Base-by-base conservation (phyloP, 2,888 invertebrate species). In the Galerucella calmariensis region DNA sequence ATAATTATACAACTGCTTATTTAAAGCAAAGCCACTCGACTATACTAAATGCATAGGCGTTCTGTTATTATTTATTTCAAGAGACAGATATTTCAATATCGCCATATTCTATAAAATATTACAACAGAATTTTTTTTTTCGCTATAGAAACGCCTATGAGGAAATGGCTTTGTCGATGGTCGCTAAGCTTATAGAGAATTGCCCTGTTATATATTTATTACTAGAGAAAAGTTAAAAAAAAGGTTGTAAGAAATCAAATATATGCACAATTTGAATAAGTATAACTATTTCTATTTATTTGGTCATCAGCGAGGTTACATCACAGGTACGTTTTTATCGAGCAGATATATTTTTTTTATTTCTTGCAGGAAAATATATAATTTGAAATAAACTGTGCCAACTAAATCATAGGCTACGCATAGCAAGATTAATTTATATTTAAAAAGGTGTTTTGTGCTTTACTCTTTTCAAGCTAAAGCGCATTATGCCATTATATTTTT, bases 271-370 rank as follows among this genome's bases (percentile, higher is more conserved):
- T 65, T 71, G 69, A 59, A 70, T 73, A 73, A 77, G 74, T 73
- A 73, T 73, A 69, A 80, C 80, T 81, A 80, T 82, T 81, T 83
- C 79, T 82, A 82, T 79, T 80, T 85, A 84, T 86, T 86, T 86
- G 86, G 86, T 86, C 84, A 82, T 82, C 80, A 84, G 86, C 86
- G 85, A 86, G 85, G 86, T 85, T 83, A 80, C 78, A 85, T 85
- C 84, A 85, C 86, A 87, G 86, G 86, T 87, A 86, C 86, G 82
- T 82, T 82, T 73, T 16, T 70, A 76, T 78, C 72, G 76, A 78
- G 76, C 68, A 69, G 69, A 77, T 74, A 72, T 67, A 73, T 46
- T n/a, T 48, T 69, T 68, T 41, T 41, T 1, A 16, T 56, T 67
- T 44, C 72, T 72, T 67, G 72, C 72, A 61, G 51, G 44, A 69